Evolutionary conservation across 2,797 vertebrate genomes (phyloP), one percentile per base, ranked within the genome.

Genomic region (Gobio occitaniae): DNA sequence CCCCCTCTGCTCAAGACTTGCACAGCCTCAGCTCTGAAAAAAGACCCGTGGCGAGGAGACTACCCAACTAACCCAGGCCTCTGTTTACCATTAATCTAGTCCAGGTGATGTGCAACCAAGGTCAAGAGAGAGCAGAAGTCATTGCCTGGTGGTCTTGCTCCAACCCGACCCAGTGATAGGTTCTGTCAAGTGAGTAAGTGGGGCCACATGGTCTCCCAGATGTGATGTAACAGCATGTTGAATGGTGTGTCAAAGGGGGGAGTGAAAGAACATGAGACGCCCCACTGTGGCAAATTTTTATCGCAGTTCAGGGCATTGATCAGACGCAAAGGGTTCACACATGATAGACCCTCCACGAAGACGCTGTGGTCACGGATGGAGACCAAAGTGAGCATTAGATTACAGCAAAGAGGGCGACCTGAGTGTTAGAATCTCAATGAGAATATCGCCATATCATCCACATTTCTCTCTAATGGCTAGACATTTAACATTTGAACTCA

Each of bases 171-270:
- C 38, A 36, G 12, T 65, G 72, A 86, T 44, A 47, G 38, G 71
- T 63, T 74, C 59, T 47, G 78, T 72, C 66, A 76, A 78, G 50
- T 59, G 59, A 80, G 83, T 78, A 85, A 85, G 59, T 78, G 61
- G 66, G 50, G 61, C 86, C 86, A 85, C 79, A 87, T 87, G 86
- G 54, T 85, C 74, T 69, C 70, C 76, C 69, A 87, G 85, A 80
- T 41, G 50, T 38, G 61, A 83, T 83, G 77, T n/a, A 83, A 61
- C 70, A 83, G 54, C 72, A 84, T 86, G 81, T 66, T 72, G 61
- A 75, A 68, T 61, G 50, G 72, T 11, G 50, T 63, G 80, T 85
- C 41, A 44, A 61, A 80, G 6, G 2, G 2, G 29, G 63, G 29
- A 15, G 63, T 32, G 63, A 65, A 69, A 69, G 61, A 72, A 78